Base-by-base conservation (phyloP, 2,113 vertebrate genomes). In the Sander vitreus region DNA sequence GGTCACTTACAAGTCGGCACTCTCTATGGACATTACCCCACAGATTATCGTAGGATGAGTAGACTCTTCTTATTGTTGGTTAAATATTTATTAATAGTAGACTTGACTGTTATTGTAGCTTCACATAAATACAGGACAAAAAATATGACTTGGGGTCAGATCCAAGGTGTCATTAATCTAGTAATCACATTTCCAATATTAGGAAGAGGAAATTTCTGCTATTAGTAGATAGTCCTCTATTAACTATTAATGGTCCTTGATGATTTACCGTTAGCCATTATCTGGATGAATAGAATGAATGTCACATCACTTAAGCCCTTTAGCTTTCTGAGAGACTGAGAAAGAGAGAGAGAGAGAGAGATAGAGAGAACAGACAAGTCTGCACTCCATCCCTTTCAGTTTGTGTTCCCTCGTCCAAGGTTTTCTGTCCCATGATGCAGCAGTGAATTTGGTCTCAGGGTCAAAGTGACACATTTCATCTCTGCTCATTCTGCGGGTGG, bases 101-200 rank as follows among this genome's bases (percentile, higher is more conserved):
- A 91, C 84, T 88, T 93, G 91, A 94, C 92, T 94, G 91, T 94
- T 93, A 93, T 39, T 76, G 87, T 91, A 91, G 78, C 81, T 87
- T 89, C 55, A 80, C 85, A 91, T 85, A 87, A 73, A 75, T 18
- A 64, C 51, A 78, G 76, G n/a, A 2, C 57, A 84, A 89, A 87
- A 85, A 85, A 84, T 63, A 62, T 51, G 25, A 85, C 81, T 67
- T 76, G 72, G 71, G 73, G 80, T 78, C 64, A 33, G 65, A 66
- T 77, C 84, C 62, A 80, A 76, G 78, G 80, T 83, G 75, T 83
- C 76, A 60, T 87, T 86, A 86, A 83, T 78, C 69, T 90, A 87
- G 64, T 86, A 25, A 82, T 84, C 78, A 72, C 57, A 62, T 85
- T 55, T 89, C 80, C 82, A 88, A 57, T 85, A 81, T 88, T 89